A percentile compares a stretch with the other conserved stretches of the same genome.
These are phyloP conservation scores for Macquaria australasica DNA, from an alignment of 2,113 vertebrate species.

Conservation along the genomic window DNA sequence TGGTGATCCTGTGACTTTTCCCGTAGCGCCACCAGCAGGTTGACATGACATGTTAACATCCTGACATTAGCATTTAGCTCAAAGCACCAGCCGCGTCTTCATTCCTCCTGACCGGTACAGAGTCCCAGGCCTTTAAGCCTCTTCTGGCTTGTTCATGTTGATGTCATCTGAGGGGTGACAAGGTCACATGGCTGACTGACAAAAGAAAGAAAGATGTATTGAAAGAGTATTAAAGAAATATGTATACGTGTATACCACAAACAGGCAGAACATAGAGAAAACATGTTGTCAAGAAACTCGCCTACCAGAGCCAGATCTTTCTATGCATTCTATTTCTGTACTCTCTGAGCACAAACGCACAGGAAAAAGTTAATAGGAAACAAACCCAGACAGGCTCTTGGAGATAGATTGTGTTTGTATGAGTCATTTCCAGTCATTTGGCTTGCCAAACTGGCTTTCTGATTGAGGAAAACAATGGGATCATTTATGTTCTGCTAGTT, in stretches of 20 bases:
- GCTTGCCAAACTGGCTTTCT: slow-evolving; percentile 45
- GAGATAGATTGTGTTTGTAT: slow-evolving; percentile 58
- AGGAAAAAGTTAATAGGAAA: slow-evolving; percentile 50
- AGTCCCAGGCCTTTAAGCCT: neutral
- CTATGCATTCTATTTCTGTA: slow-evolving; percentile 15
- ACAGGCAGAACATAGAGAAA: neutral
- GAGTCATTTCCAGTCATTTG: slow-evolving; percentile 65
- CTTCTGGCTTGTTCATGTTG: neutral
- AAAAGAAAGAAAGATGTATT: neutral
- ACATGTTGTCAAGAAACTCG: neutral
- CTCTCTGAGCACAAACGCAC: neutral
- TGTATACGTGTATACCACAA: neutral
- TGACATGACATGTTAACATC: too few relatives aligned
- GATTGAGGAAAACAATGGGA: slow-evolving; percentile 52
- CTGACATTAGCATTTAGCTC: too few relatives aligned
- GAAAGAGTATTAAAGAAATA: neutral
- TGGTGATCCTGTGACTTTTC: neutral
- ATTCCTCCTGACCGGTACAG: neutral
- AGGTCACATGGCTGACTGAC: neutral
- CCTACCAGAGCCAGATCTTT: neutral
- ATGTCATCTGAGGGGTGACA: neutral
- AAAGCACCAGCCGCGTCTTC: neutral
- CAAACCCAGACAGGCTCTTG: slow-evolving; percentile 53
- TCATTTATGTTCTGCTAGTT: slow-evolving; percentile 42
- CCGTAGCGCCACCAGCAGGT: neutral